These are phyloP conservation scores for Cyclopterus lumpus DNA, from an alignment of 2,797 vertebrate species.

Conservation along the genomic window DNA sequence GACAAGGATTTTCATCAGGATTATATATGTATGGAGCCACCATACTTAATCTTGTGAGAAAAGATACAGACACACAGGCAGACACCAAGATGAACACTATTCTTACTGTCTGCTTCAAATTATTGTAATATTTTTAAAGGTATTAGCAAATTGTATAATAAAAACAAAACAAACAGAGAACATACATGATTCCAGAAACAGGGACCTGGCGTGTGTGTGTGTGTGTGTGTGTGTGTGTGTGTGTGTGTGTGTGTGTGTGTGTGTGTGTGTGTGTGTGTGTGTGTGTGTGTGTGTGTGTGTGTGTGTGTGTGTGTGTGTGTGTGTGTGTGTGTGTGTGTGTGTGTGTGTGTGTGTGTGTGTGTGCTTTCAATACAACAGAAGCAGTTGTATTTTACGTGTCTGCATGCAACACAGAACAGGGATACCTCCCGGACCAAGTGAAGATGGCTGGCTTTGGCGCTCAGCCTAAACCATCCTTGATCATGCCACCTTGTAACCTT, in stretches of 20 bases:
- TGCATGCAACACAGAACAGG: slow-evolving; percentile 1
- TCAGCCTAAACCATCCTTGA: slow-evolving; percentile 78
- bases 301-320: background rate
- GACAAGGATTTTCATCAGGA: slow-evolving; percentile 75
- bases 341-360: background rate
- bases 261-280: too few relatives aligned
- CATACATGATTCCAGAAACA: background rate
- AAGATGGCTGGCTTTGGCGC: slow-evolving; percentile 69
- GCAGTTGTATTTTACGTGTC: slow-evolving; percentile 31
- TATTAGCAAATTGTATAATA: background rate
- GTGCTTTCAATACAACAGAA: slow-evolving; percentile 6
- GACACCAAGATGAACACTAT: slow-evolving; percentile 22
- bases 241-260: background rate
- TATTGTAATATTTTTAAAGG: background rate
- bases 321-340: background rate
- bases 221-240: too few relatives aligned
- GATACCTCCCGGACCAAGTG: slow-evolving; percentile 36
- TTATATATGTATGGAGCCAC: slow-evolving; percentile 61
- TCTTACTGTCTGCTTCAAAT: background rate
- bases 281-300: background rate
- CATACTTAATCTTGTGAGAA: slow-evolving; percentile 41
- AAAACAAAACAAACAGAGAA: background rate
- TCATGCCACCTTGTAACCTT: slow-evolving; percentile 78
- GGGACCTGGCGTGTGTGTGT: background rate
- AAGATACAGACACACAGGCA: slow-evolving; percentile 29